Base-by-base conservation (phyloP, 2,797 vertebrate species). In the Fistularia tabacaria region DNA sequence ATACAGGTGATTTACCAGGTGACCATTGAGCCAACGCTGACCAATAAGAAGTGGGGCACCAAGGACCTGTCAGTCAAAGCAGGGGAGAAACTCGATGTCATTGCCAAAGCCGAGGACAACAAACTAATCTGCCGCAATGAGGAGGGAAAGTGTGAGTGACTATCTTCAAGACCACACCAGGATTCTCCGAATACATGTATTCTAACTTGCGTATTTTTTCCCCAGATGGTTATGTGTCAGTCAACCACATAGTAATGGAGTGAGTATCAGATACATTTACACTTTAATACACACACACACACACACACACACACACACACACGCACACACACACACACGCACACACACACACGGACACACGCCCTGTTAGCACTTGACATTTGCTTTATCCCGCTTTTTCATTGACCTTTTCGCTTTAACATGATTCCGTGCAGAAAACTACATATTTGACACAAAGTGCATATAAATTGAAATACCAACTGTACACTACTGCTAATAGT, bases 121-220 rank as follows among this genome's bases (percentile, higher is more conserved):
- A 98, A 93, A 73, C 74, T 96, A 45, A 87, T 97, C 68, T 97
- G 95, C 77, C 92, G 94, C 57, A 98, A 95, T 0, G 90, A 92
- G 14, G 94, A 98, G 5, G 94, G 96, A 14, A 98, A 94, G 84
- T 93, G 95, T 98, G 86, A 95, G 95, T 93, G 13, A 58, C 50
- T 51, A 36, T 13, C 13, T 10, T 14, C 36, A n/a, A 8, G 1
- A 49, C 46, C 9, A 6, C 46, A 47, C 14, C 10, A 25, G 10
- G 36, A 49, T 25, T 5, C 25, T n/a, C 2, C 2, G 5, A 25
- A 25, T 25, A 25, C 25, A 9, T 40, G 6, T 25, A 39, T 10
- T n/a, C 9, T 15, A 37, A 37, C n/a, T 1, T 54, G 10, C 68
- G 7, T 79, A 6, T 79, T 59, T 62, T 81, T 87, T 84, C 63